Percentiles rank a stretch among this genome's conserved stretches.
Evolutionary conservation across 2,888 invertebrate genomes (phyloP).

Genomic region (Platynereis dumerilii): DNA sequence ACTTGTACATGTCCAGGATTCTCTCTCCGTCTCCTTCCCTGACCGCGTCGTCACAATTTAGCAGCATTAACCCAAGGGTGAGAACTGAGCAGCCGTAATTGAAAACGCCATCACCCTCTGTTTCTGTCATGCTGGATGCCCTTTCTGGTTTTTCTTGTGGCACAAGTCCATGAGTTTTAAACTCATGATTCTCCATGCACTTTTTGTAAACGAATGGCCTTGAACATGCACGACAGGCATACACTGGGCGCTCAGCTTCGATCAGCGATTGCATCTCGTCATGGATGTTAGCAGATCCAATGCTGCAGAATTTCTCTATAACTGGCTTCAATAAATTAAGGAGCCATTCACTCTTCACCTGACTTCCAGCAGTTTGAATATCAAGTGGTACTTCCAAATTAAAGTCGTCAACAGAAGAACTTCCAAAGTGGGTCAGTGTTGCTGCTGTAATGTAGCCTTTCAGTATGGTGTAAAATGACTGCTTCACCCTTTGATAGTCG

Average conservation of each 20-base stretch:
- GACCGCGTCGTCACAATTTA: not conserved
- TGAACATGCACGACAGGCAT: no score
- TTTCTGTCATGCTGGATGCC: not conserved
- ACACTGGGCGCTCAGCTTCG: no score
- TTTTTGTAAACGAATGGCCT: not conserved
- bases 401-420: no score
- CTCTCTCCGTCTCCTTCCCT: not conserved
- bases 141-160: not conserved
- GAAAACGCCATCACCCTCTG: not conserved
- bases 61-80: not conserved
- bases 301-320: no score
- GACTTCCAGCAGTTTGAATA: no score
- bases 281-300: no score
- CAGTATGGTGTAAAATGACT: not conserved
- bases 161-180: not conserved
- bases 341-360: no score
- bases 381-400: no score
- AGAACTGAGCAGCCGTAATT: not conserved
- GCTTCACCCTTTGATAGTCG: not conserved
- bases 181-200: not conserved
- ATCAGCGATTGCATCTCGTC: no score
- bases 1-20: not conserved
- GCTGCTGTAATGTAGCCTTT: not conserved
- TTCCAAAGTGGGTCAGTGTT: not conserved
- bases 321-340: no score